A percentile compares a stretch with the other conserved stretches of the same genome.
Evolutionary conservation across 2,113 vertebrate genomes (phyloP).

Genomic region (Leuciscus idus): DNA sequence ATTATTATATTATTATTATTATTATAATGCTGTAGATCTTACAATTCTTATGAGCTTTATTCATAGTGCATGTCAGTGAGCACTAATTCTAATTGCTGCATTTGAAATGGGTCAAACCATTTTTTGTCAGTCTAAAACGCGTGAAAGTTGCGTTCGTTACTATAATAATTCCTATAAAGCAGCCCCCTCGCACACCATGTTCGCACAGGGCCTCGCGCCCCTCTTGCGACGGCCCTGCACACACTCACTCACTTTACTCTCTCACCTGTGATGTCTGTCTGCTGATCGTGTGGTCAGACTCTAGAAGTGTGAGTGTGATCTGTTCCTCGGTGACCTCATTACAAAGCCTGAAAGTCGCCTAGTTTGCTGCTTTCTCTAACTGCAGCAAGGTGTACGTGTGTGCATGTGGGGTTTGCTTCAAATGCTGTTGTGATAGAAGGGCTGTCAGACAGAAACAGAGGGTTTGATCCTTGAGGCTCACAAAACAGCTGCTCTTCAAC

Average conservation of each 20-base stretch:
- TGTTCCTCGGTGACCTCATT: neutral
- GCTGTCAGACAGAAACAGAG: neutral
- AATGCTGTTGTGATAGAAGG: neutral
- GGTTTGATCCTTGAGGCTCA: neutral
- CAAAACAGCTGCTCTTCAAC: neutral
- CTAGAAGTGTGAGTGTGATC: neutral
- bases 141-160: no score
- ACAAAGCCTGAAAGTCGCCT: constrained; percentile 8
- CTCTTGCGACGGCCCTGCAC: neutral
- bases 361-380: neutral
- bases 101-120: no score
- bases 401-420: neutral
- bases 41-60: no score
- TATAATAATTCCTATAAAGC: no score
- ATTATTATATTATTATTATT: no score
- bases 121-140: no score
- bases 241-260: neutral
- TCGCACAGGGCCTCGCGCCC: no score
- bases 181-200: no score
- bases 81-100: no score
- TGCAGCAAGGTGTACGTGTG: neutral
- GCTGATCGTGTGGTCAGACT: neutral
- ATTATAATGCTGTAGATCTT: no score
- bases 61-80: no score
- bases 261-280: neutral